Evolutionary conservation across 2,888 invertebrate genomes (phyloP).

Genomic region (Caenorhabditis angaria): DNA sequence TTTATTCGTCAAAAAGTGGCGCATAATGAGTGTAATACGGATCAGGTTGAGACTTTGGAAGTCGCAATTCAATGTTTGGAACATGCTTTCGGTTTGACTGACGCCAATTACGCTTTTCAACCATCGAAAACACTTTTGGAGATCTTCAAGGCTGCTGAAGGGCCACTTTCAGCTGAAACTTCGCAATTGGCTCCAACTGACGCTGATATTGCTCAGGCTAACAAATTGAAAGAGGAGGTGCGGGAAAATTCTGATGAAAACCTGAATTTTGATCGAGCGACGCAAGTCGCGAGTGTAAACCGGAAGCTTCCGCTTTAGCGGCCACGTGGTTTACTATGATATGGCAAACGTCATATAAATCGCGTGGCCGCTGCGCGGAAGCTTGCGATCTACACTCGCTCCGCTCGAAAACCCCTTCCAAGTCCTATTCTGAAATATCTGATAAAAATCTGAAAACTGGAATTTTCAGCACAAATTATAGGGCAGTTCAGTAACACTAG

Average conservation of each 20-base stretch:
- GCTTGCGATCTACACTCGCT: too few relatives aligned
- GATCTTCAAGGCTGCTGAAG: conserved; percentile 74
- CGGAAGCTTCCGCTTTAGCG: too few relatives aligned
- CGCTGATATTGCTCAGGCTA: conserved; percentile 79
- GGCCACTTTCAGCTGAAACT: conserved; percentile 51
- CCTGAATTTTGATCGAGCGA: too few relatives aligned
- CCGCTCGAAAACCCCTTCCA: too few relatives aligned
- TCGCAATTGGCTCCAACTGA: conserved; percentile 67
- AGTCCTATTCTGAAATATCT: too few relatives aligned
- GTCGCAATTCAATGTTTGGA: conserved; percentile 91
- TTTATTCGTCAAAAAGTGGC: conserved; percentile 70
- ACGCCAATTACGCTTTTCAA: conserved; percentile 73
- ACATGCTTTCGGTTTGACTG: conserved; percentile 83
- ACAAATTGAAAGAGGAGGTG: conserved; percentile 84
- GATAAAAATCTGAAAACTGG: too few relatives aligned
- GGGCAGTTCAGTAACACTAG: too few relatives aligned
- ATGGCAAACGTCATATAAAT: too few relatives aligned
- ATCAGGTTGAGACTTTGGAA: conserved; percentile 68
- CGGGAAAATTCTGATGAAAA: conserved; percentile 15
- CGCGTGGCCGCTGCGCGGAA: too few relatives aligned
- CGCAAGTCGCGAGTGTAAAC: too few relatives aligned
- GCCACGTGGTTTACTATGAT: too few relatives aligned
- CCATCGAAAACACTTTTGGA: conserved; percentile 74
- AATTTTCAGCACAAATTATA: too few relatives aligned
- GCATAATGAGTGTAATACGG: conserved; percentile 57